These are phyloP conservation scores for Tenthredo notha DNA, from an alignment of 2,888 invertebrate species.

Conservation along the genomic window DNA sequence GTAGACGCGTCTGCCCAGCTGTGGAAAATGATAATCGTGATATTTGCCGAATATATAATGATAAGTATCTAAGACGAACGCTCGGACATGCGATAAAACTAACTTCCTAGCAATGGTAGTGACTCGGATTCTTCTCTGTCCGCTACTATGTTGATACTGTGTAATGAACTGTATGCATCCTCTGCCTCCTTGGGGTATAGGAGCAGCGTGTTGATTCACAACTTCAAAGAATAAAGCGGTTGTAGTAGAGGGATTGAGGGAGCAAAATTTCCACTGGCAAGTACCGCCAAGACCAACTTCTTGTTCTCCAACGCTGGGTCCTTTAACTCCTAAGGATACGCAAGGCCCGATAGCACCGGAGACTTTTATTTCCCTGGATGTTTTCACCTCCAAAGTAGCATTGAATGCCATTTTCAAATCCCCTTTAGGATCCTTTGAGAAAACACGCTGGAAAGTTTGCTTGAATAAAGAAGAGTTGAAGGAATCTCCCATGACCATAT, in stretches of 20 bases:
- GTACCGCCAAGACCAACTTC: constrained; percentile 99
- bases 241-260: constrained; percentile 94
- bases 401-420: constrained; percentile 99
- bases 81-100: constrained; percentile 64
- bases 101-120: constrained; percentile 98
- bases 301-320: constrained; percentile 95
- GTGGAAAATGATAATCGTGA: constrained; percentile 55
- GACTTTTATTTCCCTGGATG: constrained; percentile 96
- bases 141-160: constrained; percentile 98
- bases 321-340: constrained; percentile 95
- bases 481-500: constrained; percentile 99
- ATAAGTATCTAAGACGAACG: background rate
- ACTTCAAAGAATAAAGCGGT: constrained; percentile 98
- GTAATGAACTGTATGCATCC: constrained; percentile 99
- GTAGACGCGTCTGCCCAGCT: constrained; percentile 98
- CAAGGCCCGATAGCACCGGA: constrained; percentile 98
- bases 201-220: constrained; percentile 95
- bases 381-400: constrained; percentile 97
- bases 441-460: constrained; percentile 99
- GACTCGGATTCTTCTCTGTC: constrained; percentile 96
- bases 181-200: constrained; percentile 96
- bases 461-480: constrained; percentile 99
- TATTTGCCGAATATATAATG: background rate
- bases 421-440: constrained; percentile 92
- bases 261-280: constrained; percentile 99